Percentiles rank a stretch among this genome's conserved stretches.
Evolutionary conservation across 2,797 vertebrate genomes (phyloP).

Genomic region (Pseudochirops corinnae): DNA sequence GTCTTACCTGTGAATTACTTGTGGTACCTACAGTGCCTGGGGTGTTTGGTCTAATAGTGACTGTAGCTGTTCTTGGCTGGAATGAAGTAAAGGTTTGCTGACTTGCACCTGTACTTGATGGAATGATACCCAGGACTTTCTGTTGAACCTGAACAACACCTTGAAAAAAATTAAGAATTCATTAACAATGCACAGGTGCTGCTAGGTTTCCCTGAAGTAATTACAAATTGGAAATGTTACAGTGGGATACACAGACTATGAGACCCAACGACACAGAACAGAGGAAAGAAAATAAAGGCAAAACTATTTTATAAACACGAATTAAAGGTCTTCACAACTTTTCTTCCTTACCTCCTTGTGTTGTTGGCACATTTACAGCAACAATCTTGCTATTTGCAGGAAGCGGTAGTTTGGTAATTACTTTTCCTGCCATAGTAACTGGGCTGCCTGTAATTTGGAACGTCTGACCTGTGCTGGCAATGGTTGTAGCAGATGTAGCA

Average conservation of each 20-base stretch:
- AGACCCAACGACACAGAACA: constrained; percentile 68
- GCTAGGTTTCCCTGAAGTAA: constrained; percentile 69
- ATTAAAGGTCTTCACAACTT: constrained; percentile 78
- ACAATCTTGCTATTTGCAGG: constrained; percentile 99
- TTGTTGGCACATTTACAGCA: constrained; percentile 96
- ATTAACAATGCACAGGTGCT: constrained; percentile 58
- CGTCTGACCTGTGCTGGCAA: constrained; percentile 94
- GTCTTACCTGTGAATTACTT: constrained; percentile 87
- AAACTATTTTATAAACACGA: constrained; percentile 82
- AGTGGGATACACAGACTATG: constrained; percentile 76
- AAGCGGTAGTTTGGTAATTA: constrained; percentile 97
- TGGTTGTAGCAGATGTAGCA: constrained; percentile 90
- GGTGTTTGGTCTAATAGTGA: constrained; percentile 94
- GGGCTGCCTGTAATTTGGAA: constrained; percentile 97
- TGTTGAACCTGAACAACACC: constrained; percentile 96
- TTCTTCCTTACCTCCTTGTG: constrained; percentile 94
- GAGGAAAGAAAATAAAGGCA: constrained; percentile 75
- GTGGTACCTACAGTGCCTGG: constrained; percentile 87
- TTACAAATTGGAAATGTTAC: constrained; percentile 70
- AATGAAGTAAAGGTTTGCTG: constrained; percentile 95
- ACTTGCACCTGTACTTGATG: constrained; percentile 91
- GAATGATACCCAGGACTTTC: constrained; percentile 98
- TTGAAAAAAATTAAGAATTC: constrained; percentile 81
- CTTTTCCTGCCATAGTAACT: constrained; percentile 95
- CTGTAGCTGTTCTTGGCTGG: constrained; percentile 94